A percentile compares a stretch with the other conserved stretches of the same genome.
Conservation (phyloP, 2,888 invertebrate genomes). For the Epistrophella euchroma region DNA sequence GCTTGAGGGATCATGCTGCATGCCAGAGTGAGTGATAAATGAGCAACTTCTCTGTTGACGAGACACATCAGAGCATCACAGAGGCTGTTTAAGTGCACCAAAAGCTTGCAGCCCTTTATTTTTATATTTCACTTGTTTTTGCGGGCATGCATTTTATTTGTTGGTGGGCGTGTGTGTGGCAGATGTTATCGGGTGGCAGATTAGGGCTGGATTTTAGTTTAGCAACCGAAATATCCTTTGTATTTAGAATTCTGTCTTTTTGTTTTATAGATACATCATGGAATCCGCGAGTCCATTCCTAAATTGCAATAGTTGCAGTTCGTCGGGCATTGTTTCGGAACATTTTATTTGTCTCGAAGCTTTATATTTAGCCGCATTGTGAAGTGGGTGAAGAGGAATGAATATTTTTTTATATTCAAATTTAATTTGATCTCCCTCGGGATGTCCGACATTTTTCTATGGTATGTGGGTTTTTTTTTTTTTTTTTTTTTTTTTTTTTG, state of each 20-base stretch:
- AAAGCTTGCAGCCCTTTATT: conserved; percentile 35
- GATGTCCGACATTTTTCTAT: conserved; percentile 12
- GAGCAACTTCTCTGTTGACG: conserved; percentile 71
- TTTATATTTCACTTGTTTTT: conserved; percentile 8
- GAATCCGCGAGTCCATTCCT: conserved; percentile 47
- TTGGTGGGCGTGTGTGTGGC: too few relatives aligned
- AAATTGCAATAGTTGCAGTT: conserved; percentile 67
- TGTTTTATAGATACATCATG: background rate
- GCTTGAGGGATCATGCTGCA: conserved; percentile 31
- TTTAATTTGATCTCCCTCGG: conserved; percentile 57
- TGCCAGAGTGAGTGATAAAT: conserved; percentile 67
- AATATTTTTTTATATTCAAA: conserved; percentile 49
- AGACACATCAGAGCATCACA: conserved; percentile 36
- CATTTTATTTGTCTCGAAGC: conserved; percentile 60
- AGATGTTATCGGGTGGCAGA: background rate
- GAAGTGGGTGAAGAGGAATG: background rate
- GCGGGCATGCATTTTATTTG: conserved; percentile 8
- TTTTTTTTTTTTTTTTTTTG: background rate
- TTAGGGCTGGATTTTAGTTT: conserved; percentile 31
- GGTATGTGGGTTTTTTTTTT: background rate
- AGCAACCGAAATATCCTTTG: conserved; percentile 30
- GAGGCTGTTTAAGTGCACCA: conserved; percentile 64
- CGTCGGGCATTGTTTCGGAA: conserved; percentile 49
- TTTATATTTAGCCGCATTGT: conserved; percentile 16
- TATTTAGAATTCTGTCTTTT: conserved; percentile 15